Conservation (phyloP, 35 echinoderm and acorn worm species). For the Amphiura filiformis region DNA sequence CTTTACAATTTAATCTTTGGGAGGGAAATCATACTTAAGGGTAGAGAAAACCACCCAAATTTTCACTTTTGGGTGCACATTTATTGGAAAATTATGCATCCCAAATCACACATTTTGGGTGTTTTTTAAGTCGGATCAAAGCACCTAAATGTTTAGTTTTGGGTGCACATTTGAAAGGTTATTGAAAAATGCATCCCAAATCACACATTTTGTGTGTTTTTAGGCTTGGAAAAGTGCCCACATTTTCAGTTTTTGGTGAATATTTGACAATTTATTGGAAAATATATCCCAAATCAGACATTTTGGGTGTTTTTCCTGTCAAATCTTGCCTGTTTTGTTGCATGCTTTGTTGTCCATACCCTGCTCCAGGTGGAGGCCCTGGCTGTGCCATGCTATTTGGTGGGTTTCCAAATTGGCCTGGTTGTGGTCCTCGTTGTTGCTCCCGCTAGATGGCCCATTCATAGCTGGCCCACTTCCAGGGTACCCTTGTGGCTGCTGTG, state of each 20-base stretch:
- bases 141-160: no score
- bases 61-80: no score
- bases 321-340: conserved; percentile 51
- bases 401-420: conserved; percentile 15
- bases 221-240: neutral
- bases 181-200: no score
- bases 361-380: conserved; percentile 12
- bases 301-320: no score
- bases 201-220: no score
- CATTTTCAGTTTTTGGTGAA: neutral
- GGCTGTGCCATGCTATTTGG: neutral
- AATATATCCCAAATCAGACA: neutral
- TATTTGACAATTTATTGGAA: neutral
- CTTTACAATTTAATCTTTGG: no score
- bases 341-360: conserved; percentile 2
- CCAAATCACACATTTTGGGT: no score
- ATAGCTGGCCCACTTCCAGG: conserved; percentile 27
- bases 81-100: no score
- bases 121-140: no score
- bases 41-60: no score
- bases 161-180: no score
- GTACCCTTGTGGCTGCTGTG: conserved; percentile 6
- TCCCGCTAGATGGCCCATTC: conserved; percentile 40
- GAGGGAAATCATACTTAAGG: no score
- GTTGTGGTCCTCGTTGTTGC: conserved; percentile 20